Evolutionary conservation across 2,113 vertebrate species (phyloP), one percentile per base, ranked within the genome.

Genomic region (Vanacampus margaritifer): DNA sequence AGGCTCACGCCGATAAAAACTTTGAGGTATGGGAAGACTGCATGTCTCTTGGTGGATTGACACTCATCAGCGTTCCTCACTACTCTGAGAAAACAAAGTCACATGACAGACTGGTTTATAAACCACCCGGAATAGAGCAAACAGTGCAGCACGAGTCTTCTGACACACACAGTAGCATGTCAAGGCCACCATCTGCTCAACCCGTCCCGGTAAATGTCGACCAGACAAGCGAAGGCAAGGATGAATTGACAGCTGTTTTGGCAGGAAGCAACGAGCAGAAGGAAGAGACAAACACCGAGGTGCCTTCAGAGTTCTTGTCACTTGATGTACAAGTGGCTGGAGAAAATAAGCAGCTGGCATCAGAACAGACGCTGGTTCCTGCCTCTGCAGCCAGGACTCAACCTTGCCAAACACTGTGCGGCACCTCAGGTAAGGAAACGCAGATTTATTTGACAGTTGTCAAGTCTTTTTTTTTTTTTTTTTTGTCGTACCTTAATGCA

Each of bases 391-490:
- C 83, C 39, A 24, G 19, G 59, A 68, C 60, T 72, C 84, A 69
- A 69, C 0, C 67, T 0, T 0, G 68, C 41, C 67, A 56, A 58
- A 62, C 41, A 13, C 50, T 32, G 26, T 63, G 37, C 28, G 51
- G 62, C 72, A 51, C 77, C 9, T 2, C 80, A 74, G 87, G 90
- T 91, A 48, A 82, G 61, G 0, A 9, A 7, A 0, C 21, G 24
- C 39, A 11, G 0, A 12, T 4, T 19, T 54, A 28, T 37, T 69
- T 50, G 11, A 28, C 24, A 16, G 51, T 12, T 13, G 9, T 24
- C 51, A 5, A 24, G 5, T 41, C 4, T 46, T 46, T 1, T 54
- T 26, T 54, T 12, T 54, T 54, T 26, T 11, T 28, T 12, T 13
- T 4, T 5, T 0, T 0, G 37, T 8, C 11, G 2, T 8, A 13